Evolutionary conservation across 1,140 invertebrate species (phyloP), one percentile per base, ranked within the genome.

Genomic region (Drosophila insularis): DNA sequence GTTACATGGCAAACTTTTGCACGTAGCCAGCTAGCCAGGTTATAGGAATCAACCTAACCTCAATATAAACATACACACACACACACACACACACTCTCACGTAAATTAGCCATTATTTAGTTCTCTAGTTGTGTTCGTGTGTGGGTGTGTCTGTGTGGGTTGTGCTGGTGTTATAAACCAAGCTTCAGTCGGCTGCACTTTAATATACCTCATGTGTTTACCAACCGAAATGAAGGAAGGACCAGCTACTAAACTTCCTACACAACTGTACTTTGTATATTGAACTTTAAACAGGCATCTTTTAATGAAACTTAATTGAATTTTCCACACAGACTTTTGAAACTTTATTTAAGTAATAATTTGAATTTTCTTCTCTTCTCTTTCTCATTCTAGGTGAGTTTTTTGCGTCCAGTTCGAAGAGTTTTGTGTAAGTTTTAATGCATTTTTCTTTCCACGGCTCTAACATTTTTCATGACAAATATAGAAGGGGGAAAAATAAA

Each of bases 31-130:
- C 54, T 10, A 37, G 35, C 11, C 60, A 72, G 43, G 43, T 50
- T 19, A 50, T 50, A 50, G 43, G 43, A 50, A 50, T 50, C 43
- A 50, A 50, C 8, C 17, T 53, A 61, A 72, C 46, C 74, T 50
- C 58, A 46, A 39, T 58, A 60, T 55, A 32, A 23, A 63, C 64
- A 65, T 58, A 46, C 63, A 39, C 63, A 77, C 56, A 50, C 63
- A 65, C 71, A 62, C 40, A 43, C 39, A 40, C n/a, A 46, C 43
- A 19, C 43, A 73, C 66, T 46, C 68, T 66, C 80, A 82, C 75
- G 75, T 82, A 82, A 79, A 79, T 75, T 67, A 63, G 68, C 80
- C 68, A 82, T 82, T 82, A 82, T 82, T 82, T 82, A 79, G 75
- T 84, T 72, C 71, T 50, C 21, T 56, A 55, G 55, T 37, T 46